These are phyloP conservation scores for Pyralis farinalis DNA, from an alignment of 2,888 invertebrate genomes.

Conservation along the genomic window DNA sequence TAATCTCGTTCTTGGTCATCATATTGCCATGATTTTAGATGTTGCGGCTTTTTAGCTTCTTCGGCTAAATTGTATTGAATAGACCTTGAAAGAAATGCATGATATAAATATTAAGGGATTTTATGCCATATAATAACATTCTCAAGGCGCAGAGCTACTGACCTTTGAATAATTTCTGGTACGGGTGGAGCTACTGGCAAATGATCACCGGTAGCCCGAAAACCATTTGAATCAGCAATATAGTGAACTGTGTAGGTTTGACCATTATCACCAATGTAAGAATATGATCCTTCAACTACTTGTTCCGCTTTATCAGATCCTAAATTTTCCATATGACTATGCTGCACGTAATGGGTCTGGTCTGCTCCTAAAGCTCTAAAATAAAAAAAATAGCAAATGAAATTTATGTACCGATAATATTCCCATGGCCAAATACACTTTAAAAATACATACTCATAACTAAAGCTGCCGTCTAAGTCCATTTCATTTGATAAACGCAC, in stretches of 20 bases:
- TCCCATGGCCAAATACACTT: too few species aligned
- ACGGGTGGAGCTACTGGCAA: slow-evolving; percentile 88
- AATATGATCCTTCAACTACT: slow-evolving; percentile 83
- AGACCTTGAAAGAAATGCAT: slow-evolving; percentile 41
- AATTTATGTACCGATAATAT: too few species aligned
- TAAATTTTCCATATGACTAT: slow-evolving; percentile 79
- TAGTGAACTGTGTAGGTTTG: slow-evolving; percentile 83
- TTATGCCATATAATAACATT: background rate
- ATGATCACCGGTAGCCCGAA: slow-evolving; percentile 88
- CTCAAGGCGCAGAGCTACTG: slow-evolving; percentile 9
- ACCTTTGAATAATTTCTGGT: slow-evolving; percentile 85
- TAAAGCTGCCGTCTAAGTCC: slow-evolving; percentile 79
- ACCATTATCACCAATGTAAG: slow-evolving; percentile 83
- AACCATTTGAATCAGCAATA: slow-evolving; percentile 88
- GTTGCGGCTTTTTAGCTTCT: slow-evolving; percentile 65
- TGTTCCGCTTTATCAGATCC: slow-evolving; percentile 81
- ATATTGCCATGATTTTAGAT: slow-evolving; percentile 54
- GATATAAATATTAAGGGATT: slow-evolving; percentile 1
- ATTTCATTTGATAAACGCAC: slow-evolving; percentile 77
- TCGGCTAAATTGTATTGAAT: slow-evolving; percentile 73
- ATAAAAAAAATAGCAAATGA: slow-evolving; percentile 10
- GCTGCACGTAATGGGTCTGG: slow-evolving; percentile 77
- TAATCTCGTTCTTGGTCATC: slow-evolving; percentile 47
- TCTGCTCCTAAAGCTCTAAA: slow-evolving; percentile 72
- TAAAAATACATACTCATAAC: slow-evolving; percentile 69